phyloP scores from a whole-genome alignment of 1,140 invertebrate genomes.

The Diploscapter pachys region DNA sequence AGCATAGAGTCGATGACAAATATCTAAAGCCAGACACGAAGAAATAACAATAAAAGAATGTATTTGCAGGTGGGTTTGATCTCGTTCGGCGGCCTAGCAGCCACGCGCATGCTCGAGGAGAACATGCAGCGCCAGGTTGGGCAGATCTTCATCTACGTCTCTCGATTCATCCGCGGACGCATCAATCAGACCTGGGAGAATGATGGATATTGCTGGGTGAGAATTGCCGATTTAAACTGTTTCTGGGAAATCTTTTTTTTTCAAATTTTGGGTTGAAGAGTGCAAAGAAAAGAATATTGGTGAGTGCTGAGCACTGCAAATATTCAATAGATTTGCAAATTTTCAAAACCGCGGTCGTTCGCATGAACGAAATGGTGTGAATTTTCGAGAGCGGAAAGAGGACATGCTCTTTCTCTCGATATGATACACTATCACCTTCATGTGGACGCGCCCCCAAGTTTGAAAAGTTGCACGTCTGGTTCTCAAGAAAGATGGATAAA shows the following conservation, averaged over 20 bases:
- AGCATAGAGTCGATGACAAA: slow-evolving; percentile 13
- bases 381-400: not conserved
- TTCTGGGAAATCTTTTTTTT: not conserved
- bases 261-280: slow-evolving; percentile 18
- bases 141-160: slow-evolving; percentile 30
- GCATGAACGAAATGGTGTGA: not conserved
- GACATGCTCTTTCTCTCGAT: not conserved
- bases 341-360: not conserved
- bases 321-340: not conserved
- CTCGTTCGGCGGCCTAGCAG: slow-evolving; percentile 25
- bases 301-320: not conserved
- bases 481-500: not conserved
- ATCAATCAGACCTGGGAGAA: slow-evolving; percentile 24
- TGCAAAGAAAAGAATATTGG: slow-evolving; percentile 7
- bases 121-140: slow-evolving; percentile 18
- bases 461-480: slow-evolving; percentile 2
- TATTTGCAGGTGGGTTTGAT: slow-evolving; percentile 30
- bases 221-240: slow-evolving; percentile 5
- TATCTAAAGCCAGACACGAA: slow-evolving; percentile 1
- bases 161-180: slow-evolving; percentile 22
- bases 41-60: not conserved
- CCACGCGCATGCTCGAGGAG: slow-evolving; percentile 14
- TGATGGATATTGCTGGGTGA: slow-evolving; percentile 28
- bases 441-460: not conserved
- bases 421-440: not conserved